Evolutionary conservation across 2,797 vertebrate species (phyloP), one percentile per base, ranked within the genome.

Genomic region (Salmo trutta): DNA sequence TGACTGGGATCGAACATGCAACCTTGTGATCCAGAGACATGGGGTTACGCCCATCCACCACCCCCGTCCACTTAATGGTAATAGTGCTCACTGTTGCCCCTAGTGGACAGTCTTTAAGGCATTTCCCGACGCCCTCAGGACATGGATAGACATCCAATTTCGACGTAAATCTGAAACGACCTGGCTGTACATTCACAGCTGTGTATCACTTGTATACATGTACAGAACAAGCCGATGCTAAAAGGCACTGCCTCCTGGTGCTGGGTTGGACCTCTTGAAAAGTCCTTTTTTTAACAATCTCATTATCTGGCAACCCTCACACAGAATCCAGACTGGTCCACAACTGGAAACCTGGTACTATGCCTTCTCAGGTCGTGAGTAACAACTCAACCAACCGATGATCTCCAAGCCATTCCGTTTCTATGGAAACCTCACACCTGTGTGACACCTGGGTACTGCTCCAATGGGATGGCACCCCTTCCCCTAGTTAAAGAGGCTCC

Each of bases 291-390:
- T 41, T 10, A 41, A 8, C 7, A 41, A 41, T 86, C 88, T 82
- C 79, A 82, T 85, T 29, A 54, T 77, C 77, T 77, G 81, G 78
- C 54, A 27, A 68, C 27, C 77, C 81, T 81, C 41, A 73, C 27
- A 41, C 59, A 74, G 53, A 54, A 71, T 69, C 77, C 75, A 72
- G 51, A 71, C 52, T 68, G 56, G 72, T 71, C 15, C 71, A 78
- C 75, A 87, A 79, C 82, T 82, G 85, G 81, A 76, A 81, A 80
- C 71, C 67, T 62, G 67, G 16, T 5, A 62, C 17, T 21, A 8
- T 19, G 74, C 16, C 24, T 74, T 77, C 77, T 54, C 56, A 80
- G 78, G 14, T n/a, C 1, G 71, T 21, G 77, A 78, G 8, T 65
- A 81, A 78, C 74, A 83, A 75, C 71, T 74, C 75, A 75, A 83